These are phyloP conservation scores for Bryconaethiops microstoma DNA, from an alignment of 2,797 vertebrate species.

Conservation along the genomic window DNA sequence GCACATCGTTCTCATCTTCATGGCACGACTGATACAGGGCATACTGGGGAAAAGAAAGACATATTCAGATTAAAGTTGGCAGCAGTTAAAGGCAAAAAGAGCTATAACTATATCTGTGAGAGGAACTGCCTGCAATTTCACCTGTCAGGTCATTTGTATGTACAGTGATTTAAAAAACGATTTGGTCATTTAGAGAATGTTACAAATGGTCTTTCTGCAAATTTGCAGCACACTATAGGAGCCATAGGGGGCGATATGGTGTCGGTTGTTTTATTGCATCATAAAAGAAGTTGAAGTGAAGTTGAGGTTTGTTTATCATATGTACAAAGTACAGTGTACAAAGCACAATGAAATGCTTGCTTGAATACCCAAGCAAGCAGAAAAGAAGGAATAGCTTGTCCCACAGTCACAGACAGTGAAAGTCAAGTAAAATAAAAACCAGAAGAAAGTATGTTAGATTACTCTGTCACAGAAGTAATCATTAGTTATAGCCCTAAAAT, in stretches of 20 bases:
- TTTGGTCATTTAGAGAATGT: too few relatives aligned
- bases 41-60: slow-evolving; percentile 74
- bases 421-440: neutral
- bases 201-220: neutral
- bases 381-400: neutral
- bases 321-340: too few relatives aligned
- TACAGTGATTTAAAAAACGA: neutral
- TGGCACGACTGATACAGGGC: slow-evolving; percentile 98
- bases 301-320: too few relatives aligned
- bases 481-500: neutral
- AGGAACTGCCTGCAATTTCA: neutral
- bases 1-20: slow-evolving; percentile 97
- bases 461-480: neutral
- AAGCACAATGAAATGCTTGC: too few relatives aligned
- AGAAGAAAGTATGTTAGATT: neutral
- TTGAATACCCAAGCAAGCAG: too few relatives aligned
- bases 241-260: neutral
- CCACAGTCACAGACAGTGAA: neutral
- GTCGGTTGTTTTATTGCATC: neutral
- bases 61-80: neutral
- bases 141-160: neutral
- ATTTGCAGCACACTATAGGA: neutral
- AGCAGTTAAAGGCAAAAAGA: neutral
- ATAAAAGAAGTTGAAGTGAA: too few relatives aligned
- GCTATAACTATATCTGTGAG: neutral